Evolutionary conservation across 2,888 invertebrate genomes (phyloP).

Genomic region (Netelia inedita): DNA sequence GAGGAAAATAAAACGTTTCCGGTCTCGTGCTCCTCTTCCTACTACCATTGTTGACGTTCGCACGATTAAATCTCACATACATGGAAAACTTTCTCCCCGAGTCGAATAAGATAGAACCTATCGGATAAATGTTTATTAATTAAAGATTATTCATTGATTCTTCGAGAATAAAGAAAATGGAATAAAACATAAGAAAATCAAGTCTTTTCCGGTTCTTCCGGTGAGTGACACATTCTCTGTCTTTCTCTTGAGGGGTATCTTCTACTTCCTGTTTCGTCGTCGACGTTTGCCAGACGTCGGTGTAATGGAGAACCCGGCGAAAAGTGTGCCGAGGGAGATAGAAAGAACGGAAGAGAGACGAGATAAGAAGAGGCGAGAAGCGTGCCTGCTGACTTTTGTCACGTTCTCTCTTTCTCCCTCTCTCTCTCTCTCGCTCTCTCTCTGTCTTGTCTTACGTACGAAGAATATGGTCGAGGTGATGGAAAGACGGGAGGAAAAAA

Average conservation of each 20-base stretch:
- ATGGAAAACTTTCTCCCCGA: too few species aligned
- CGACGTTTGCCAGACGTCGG: constrained; percentile 55
- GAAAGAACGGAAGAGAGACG: background rate
- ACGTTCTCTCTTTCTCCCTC: constrained; percentile 29
- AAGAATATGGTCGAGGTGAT: constrained; percentile 33
- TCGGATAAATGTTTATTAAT: too few species aligned
- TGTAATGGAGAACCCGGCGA: constrained; percentile 56
- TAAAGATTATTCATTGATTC: too few species aligned
- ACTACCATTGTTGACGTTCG: too few species aligned
- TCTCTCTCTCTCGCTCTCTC: constrained; percentile 1
- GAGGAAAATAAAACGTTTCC: too few species aligned
- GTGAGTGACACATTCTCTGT: background rate
- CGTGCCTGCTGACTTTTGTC: constrained; percentile 56
- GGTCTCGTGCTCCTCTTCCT: too few species aligned
- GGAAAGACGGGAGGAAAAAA: constrained; percentile 23
- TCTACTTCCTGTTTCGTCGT: constrained; percentile 17
- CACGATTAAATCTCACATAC: too few species aligned
- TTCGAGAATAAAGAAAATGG: too few species aligned
- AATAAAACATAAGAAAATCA: too few species aligned
- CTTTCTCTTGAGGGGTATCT: constrained; percentile 64
- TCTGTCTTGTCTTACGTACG: constrained; percentile 23
- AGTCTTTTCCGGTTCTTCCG: constrained; percentile 40
- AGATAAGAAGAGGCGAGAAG: constrained; percentile 41
- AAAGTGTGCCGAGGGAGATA: constrained; percentile 36
- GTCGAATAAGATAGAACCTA: too few species aligned